Percentiles rank a stretch among this genome's conserved stretches.
These are phyloP conservation scores for Scophthalmus maximus DNA, from an alignment of 2,113 vertebrate genomes.

Conservation along the genomic window DNA sequence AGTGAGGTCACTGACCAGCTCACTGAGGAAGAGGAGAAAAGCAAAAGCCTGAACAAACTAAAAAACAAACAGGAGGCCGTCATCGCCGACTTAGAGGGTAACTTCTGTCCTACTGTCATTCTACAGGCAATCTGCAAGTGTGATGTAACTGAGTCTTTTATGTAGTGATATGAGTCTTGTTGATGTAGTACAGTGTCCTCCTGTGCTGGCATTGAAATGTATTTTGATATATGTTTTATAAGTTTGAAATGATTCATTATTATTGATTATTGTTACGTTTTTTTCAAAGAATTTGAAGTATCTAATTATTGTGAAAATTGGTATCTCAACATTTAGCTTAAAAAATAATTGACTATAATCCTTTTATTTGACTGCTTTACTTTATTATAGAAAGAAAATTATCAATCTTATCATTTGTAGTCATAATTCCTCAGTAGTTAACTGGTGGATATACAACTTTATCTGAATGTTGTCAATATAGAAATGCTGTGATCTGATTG, in stretches of 20 bases:
- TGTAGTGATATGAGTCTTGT: not conserved
- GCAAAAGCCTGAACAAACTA: slow-evolving; percentile 91
- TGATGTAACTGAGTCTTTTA: not conserved
- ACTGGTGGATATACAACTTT: too few species aligned
- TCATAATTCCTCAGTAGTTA: not conserved
- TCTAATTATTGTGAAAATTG: not conserved
- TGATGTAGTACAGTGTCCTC: not conserved
- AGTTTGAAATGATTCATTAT: not conserved
- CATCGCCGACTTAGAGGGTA: slow-evolving; percentile 91
- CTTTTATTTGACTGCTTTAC: not conserved
- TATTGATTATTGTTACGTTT: not conserved
- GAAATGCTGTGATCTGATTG: not conserved
- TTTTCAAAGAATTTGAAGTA: not conserved
- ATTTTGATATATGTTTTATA: too few species aligned
- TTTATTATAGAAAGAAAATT: not conserved
- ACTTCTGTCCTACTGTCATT: not conserved
- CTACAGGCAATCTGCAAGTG: not conserved
- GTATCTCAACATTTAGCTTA: too few species aligned
- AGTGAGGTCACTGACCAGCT: slow-evolving; percentile 87
- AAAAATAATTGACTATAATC: too few species aligned
- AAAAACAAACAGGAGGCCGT: slow-evolving; percentile 91
- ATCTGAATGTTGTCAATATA: too few species aligned
- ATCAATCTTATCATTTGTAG: not conserved
- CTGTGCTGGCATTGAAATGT: not conserved
- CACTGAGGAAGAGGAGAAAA: slow-evolving; percentile 91